phyloP scores from a whole-genome alignment of 2,888 invertebrate genomes.

The Perithous albicinctus region DNA sequence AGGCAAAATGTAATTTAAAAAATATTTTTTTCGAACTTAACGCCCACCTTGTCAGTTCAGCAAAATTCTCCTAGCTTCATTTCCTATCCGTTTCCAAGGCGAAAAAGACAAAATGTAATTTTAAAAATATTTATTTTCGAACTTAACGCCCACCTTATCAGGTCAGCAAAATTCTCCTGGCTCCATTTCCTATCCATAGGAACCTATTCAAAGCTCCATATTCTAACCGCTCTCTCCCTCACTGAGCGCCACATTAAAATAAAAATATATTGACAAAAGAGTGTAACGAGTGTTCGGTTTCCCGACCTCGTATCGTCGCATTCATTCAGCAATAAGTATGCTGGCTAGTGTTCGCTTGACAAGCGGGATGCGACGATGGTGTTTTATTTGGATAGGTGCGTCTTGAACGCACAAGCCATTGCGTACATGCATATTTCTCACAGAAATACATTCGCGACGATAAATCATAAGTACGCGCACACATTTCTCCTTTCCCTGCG shows the following conservation, averaged over 20 bases:
- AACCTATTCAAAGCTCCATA: slow-evolving; percentile 36
- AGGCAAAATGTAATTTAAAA: no score
- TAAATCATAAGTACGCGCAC: slow-evolving; percentile 68
- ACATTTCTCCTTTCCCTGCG: not conserved
- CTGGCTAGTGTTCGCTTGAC: slow-evolving; percentile 17
- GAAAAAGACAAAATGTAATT: not conserved
- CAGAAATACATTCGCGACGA: slow-evolving; percentile 68
- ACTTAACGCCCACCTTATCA: no score
- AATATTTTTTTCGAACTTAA: no score
- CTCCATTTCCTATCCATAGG: slow-evolving; percentile 4
- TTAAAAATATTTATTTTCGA: no score
- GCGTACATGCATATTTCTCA: slow-evolving; percentile 21
- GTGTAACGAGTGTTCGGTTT: slow-evolving; percentile 68
- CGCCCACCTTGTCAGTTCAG: no score
- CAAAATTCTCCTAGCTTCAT: no score
- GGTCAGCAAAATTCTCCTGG: no score
- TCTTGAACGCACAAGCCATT: slow-evolving; percentile 40
- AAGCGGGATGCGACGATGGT: slow-evolving; percentile 29
- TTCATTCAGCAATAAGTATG: slow-evolving; percentile 64
- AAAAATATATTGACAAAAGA: slow-evolving; percentile 30
- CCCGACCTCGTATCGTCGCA: slow-evolving; percentile 59
- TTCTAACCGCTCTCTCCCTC: not conserved
- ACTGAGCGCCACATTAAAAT: slow-evolving; percentile 55
- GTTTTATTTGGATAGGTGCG: slow-evolving; percentile 56
- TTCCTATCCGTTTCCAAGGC: slow-evolving; percentile 23